phyloP scores from a whole-genome alignment of 35 echinoderm and acorn worm species.

The Chiridota heheva region DNA sequence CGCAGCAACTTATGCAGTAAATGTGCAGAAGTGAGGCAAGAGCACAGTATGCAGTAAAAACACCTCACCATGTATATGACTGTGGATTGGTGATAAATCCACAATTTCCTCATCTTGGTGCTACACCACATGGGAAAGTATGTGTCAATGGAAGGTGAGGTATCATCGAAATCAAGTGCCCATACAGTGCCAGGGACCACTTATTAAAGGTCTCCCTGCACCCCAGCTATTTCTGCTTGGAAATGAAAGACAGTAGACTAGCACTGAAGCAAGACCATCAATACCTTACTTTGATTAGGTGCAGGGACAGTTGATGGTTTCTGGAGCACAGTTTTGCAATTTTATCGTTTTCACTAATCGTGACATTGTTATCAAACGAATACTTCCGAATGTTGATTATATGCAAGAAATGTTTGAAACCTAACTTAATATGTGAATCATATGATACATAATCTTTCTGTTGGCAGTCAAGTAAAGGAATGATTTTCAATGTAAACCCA shows the following conservation, averaged over 20 bases:
- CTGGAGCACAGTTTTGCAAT: slow-evolving; percentile 15
- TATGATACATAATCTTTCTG: too few species aligned
- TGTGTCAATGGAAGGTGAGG: neutral
- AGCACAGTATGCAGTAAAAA: neutral
- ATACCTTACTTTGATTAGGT: slow-evolving; percentile 27
- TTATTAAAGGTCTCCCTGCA: neutral
- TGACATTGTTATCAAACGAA: slow-evolving; percentile 14
- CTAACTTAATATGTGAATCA: too few species aligned
- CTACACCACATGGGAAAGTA: slow-evolving; percentile 13
- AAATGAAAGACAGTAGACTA: neutral
- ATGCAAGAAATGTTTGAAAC: too few species aligned
- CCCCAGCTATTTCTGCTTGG: neutral
- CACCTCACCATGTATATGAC: neutral
- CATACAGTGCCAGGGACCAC: slow-evolving; percentile 11
- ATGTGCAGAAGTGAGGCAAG: neutral
- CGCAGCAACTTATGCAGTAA: neutral
- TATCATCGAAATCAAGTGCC: slow-evolving; percentile 20
- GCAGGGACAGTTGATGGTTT: slow-evolving; percentile 15
- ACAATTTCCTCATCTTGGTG: neutral
- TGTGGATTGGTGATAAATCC: neutral
- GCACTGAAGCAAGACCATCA: neutral
- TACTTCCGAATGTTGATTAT: neutral
- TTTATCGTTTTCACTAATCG: slow-evolving; percentile 22
- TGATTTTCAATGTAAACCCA: too few species aligned
- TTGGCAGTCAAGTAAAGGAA: too few species aligned